Conservation (phyloP, 2,888 invertebrate genomes). For the Chloroclystis v-ata region DNA sequence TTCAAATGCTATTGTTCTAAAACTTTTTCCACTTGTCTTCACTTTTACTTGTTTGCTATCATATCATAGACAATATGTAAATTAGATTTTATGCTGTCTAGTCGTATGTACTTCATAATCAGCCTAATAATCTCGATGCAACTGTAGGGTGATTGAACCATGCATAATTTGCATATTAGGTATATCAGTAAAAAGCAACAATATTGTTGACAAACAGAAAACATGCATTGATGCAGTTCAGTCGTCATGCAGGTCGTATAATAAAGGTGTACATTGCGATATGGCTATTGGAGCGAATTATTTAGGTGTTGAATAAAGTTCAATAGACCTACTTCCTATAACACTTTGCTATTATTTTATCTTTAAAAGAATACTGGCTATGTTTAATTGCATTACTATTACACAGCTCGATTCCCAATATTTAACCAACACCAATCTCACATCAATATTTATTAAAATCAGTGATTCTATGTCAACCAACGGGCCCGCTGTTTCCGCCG, state of each 20-base stretch:
- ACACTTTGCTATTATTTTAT: too few relatives aligned
- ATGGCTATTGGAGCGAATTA: constrained; percentile 40
- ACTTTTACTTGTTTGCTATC: constrained; percentile 29
- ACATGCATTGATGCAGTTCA: constrained; percentile 34
- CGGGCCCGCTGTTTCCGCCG: constrained; percentile 19
- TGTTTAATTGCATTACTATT: too few relatives aligned
- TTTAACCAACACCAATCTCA: too few relatives aligned
- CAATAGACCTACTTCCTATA: constrained; percentile 4
- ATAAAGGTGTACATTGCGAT: constrained; percentile 40
- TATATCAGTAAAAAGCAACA: constrained; percentile 1
- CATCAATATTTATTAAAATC: background rate
- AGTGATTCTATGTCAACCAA: constrained; percentile 15
- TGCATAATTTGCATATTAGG: background rate
- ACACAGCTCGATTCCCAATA: background rate
- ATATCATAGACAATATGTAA: constrained; percentile 25
- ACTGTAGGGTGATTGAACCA: constrained; percentile 11
- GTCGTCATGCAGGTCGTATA: constrained; percentile 37
- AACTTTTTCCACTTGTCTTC: constrained; percentile 27
- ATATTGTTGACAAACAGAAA: constrained; percentile 9
- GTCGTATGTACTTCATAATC: constrained; percentile 14
- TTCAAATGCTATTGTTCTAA: constrained; percentile 28
- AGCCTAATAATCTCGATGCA: constrained; percentile 11
- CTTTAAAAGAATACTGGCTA: too few relatives aligned
- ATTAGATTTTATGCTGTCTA: constrained; percentile 10
- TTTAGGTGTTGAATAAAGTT: constrained; percentile 24